A percentile compares a stretch with the other conserved stretches of the same genome.
Conservation (phyloP, 2,113 vertebrate genomes). For the Alaudala cheleensis region DNA sequence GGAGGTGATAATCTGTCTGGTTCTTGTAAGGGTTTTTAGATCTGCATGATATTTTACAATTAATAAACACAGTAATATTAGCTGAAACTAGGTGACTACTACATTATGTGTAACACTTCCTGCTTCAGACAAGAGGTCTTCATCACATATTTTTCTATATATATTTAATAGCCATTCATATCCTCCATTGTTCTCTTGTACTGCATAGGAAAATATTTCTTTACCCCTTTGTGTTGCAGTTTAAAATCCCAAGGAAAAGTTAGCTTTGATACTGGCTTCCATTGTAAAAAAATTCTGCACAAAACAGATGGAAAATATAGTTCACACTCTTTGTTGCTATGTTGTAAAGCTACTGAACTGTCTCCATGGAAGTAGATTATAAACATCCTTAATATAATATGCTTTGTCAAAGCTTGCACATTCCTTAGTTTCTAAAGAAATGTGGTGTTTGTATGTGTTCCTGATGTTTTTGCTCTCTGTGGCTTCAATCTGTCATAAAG, state of each 20-base stretch:
- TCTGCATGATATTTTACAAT: not conserved
- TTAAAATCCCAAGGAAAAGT: not conserved
- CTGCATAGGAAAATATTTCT: not conserved
- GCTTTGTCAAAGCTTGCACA: conserved; percentile 37
- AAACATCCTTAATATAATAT: conserved; percentile 49
- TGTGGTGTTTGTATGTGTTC: conserved; percentile 35
- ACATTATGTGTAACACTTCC: not conserved
- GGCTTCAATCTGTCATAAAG: not conserved
- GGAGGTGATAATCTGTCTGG: not conserved
- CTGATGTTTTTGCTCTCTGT: conserved; percentile 13
- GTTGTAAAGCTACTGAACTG: conserved; percentile 51
- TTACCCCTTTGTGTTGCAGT: not conserved
- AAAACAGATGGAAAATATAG: conserved; percentile 52
- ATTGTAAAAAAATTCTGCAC: not conserved
- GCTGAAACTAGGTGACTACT: not conserved
- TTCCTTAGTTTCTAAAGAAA: conserved; percentile 48
- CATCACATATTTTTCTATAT: not conserved
- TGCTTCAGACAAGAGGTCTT: not conserved
- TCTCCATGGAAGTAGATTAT: conserved; percentile 55
- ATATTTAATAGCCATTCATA: not conserved
- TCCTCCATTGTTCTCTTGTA: not conserved
- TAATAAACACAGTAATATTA: not conserved
- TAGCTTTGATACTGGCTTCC: not conserved
- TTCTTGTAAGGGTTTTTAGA: not conserved
- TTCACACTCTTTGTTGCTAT: conserved; percentile 4